A percentile compares a stretch with the other conserved stretches of the same genome.
Conservation (phyloP, 2,888 invertebrate species). For the Drosophila ochracea region DNA sequence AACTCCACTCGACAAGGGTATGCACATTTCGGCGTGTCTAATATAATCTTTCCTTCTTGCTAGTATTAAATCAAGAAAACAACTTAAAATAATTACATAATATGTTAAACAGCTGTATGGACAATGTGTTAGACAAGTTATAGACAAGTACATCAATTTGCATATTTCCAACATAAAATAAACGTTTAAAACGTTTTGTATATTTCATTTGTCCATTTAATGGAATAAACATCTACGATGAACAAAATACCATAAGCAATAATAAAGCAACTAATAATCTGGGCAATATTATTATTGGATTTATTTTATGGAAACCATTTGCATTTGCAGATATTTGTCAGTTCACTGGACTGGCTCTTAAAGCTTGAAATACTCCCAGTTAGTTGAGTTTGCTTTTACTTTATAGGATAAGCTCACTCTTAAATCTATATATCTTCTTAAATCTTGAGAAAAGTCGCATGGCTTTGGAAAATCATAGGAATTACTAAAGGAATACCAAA, state of each 20-base stretch:
- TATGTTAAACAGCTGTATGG: not conserved
- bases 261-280: not conserved
- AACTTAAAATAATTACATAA: not conserved
- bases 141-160: not conserved
- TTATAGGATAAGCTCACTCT: not conserved
- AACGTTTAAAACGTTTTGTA: not conserved
- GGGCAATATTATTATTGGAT: not conserved
- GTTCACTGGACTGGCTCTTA: not conserved
- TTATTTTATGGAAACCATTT: not conserved
- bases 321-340: not conserved
- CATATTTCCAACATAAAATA: not conserved
- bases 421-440: not conserved
- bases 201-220: not conserved
- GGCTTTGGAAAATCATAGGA: conserved; percentile 9
- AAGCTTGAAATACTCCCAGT: not conserved
- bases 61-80: not conserved
- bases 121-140: not conserved
- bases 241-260: not conserved
- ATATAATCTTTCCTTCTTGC: no score
- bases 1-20: no score
- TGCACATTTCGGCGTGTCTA: no score
- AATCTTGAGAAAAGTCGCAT: not conserved
- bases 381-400: not conserved
- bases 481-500: conserved; percentile 21
- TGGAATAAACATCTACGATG: not conserved